Evolutionary conservation across 2,888 invertebrate genomes (phyloP).

Genomic region (Hipparchia semele): DNA sequence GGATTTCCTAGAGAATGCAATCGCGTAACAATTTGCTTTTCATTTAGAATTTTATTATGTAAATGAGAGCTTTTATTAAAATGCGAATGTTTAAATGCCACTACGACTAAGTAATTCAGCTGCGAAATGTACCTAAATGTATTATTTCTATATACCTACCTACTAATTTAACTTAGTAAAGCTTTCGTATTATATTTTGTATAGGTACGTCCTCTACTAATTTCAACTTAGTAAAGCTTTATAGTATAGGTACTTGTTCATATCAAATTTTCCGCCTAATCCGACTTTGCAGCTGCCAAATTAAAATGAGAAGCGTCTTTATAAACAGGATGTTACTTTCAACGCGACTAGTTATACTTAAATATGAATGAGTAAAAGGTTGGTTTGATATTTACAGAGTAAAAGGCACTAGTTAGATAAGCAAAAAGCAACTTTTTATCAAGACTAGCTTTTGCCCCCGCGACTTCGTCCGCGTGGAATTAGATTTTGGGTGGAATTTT

Average conservation of each 20-base stretch:
- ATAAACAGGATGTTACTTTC: neutral
- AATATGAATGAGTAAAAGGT: neutral
- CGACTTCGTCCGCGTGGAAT: too few species aligned
- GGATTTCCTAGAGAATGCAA: conserved; percentile 16
- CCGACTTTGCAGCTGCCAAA: neutral
- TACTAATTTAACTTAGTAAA: too few species aligned
- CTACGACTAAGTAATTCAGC: too few species aligned
- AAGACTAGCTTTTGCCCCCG: too few species aligned
- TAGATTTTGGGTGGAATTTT: too few species aligned
- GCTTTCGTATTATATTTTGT: too few species aligned
- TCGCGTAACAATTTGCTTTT: neutral
- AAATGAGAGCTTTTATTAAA: neutral
- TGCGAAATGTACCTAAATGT: too few species aligned
- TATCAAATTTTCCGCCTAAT: neutral
- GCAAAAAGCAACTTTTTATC: neutral
- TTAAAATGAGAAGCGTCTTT: neutral
- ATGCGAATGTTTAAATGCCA: too few species aligned
- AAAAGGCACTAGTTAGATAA: neutral
- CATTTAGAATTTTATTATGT: neutral
- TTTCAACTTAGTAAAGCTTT: too few species aligned
- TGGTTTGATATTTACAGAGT: neutral
- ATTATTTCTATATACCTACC: too few species aligned
- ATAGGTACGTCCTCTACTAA: too few species aligned
- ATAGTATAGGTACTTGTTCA: too few species aligned
- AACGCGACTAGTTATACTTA: neutral